These are phyloP conservation scores for Procambarus clarkii DNA, from an alignment of 1,140 invertebrate species.

Conservation along the genomic window DNA sequence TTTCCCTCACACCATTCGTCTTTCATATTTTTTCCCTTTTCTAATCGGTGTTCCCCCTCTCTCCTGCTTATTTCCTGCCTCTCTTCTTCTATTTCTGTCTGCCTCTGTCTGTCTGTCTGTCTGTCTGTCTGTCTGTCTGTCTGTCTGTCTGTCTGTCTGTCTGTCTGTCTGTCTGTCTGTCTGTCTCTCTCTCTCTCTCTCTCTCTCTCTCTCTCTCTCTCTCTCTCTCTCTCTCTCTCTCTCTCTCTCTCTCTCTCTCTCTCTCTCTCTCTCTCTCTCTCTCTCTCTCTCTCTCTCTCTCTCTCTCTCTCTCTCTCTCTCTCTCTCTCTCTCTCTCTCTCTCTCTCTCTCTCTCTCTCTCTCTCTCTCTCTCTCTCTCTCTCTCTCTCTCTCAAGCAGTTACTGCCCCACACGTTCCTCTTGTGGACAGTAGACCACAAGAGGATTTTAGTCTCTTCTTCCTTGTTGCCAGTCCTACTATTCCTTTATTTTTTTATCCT, in stretches of 20 bases:
- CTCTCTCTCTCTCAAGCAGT: background rate
- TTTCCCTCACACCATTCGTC: background rate
- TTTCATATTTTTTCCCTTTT: conserved; percentile 11
- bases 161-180: background rate
- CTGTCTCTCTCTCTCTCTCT: conserved; percentile 8
- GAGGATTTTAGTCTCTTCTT: no score
- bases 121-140: conserved; percentile 4
- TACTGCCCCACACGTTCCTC: background rate
- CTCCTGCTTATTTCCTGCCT: conserved; percentile 10
- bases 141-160: background rate
- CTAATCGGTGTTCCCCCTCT: conserved; percentile 1
- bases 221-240: background rate
- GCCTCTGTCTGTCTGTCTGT: conserved; percentile 27
- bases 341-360: background rate
- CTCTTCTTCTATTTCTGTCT: conserved; percentile 31
- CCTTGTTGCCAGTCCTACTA: no score
- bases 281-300: background rate
- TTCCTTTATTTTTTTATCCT: no score
- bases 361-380: background rate
- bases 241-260: background rate
- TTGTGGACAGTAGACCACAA: no score
- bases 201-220: conserved; percentile 5
- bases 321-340: conserved; percentile 4
- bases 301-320: conserved; percentile 1
- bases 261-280: background rate